Base-by-base conservation (phyloP, 2,888 invertebrate species). In the Homarus gammarus region DNA sequence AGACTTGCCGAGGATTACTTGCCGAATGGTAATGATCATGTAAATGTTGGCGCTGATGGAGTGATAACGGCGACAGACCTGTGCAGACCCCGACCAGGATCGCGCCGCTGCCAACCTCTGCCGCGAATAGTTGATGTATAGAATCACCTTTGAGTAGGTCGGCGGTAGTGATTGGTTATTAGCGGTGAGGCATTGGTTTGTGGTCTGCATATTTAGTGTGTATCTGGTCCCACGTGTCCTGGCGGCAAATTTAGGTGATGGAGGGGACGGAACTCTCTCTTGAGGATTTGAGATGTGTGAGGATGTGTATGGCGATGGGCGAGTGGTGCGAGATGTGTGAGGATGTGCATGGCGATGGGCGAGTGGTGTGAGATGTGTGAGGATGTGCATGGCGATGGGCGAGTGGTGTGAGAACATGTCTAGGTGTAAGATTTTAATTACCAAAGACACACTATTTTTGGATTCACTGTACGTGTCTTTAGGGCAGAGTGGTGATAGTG, bases 241-340 rank as follows among this genome's bases (percentile, higher is more conserved):
- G 3, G 56, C n/a, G 18, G 56, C 15, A 18, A 56, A 1, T 12
- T 15, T 0, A 0, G 3, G 22, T 56, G 0, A 0, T 12, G 56
- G 18, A 5, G 1, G 15, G 1, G 1, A 1, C 10, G 0, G 15
- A 18, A 12, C 0, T 2, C 22, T 1, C 22, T 22, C 0, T 56
- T 0, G 22, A 0, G 1, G 1, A 12, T 12, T 15, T 0, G 1
- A 22, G 18, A 1, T 1, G 1, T 56, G 1, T 2, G 64, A 2
- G 1, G 0, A 3, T 31, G 0, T 3, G 22, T 3, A 0, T 2
- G 2, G 1, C 6, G 1, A 31, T 27, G 2, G 1, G 2, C 15
- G 36, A 33, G 27, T 27, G 3, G 31, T 10, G 27, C 6, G 70
- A 27, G 70, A 70, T 27, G 70, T 33, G 18, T 31, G 70, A 15